Evolutionary conservation across 2,888 invertebrate genomes (phyloP), one percentile per base, ranked within the genome.

Genomic region (Hirtodrosophila trivittata): DNA sequence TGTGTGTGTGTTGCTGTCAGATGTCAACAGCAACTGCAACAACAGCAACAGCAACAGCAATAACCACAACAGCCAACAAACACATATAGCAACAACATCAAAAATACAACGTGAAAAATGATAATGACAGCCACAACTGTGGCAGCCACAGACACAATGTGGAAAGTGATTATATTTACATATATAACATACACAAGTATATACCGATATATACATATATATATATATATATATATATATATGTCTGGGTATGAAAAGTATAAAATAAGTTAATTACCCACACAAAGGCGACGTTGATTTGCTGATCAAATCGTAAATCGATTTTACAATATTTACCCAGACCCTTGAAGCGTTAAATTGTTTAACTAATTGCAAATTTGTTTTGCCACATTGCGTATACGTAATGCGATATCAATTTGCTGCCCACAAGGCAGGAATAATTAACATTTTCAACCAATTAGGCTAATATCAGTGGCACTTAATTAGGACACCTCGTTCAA

Each of bases 81-180:
- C 47, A 55, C 49, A 69, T 52, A 38, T 16, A 47, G 55, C 49
- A 50, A 38, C 37, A 16, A 52, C 8, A 43, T 38, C 45, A 62
- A 39, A 49, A 55, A 75, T 62, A 67, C 64, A 69, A 69, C 63
- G 67, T 77, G 65, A 85, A 80, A 77, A 80, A 85, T 85, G 63
- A 82, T 85, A 80, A 72, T 77, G 82, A 68, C 68, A 66, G 51
- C 60, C 65, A 66, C 69, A 65, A 65, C 54, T 66, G 66, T 65
- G 64, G 68, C 66, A 55, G 56, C 54, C 66, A 66, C 63, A 65
- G 49, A 58, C 64, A 58, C 64, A 66, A 86, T 69, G 67, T 68
- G 69, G 64, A 80, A 86, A 76, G 77, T 82, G 78, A 82, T 78
- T 85, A 70, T 71, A 55, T 42, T 56, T 58, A 56, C 14, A 32